Percentiles rank a stretch among this genome's conserved stretches.
phyloP scores from a whole-genome alignment of 2,113 vertebrate genomes.

The Gymnogyps californianus region DNA sequence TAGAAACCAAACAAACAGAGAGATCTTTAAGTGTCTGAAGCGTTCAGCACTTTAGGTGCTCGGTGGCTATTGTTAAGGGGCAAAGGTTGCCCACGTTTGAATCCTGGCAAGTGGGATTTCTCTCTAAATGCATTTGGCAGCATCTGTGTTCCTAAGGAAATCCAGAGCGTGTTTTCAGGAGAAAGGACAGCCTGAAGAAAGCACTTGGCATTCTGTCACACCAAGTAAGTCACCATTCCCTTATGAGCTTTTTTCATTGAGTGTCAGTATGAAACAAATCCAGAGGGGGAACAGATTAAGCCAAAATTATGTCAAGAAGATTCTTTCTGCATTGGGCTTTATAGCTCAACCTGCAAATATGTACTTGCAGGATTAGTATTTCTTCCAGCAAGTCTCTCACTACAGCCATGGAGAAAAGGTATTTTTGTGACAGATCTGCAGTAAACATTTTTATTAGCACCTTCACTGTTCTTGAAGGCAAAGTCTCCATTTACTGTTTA shows the following conservation, averaged over 20 bases:
- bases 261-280: background rate
- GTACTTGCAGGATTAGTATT: background rate
- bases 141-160: background rate
- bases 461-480: background rate
- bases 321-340: background rate
- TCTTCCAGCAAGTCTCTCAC: background rate
- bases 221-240: background rate
- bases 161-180: background rate
- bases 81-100: background rate
- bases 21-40: background rate
- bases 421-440: background rate
- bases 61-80: background rate
- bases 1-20: background rate
- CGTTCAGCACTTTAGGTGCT: background rate
- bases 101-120: background rate
- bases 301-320: background rate
- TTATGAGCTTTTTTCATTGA: background rate
- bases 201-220: background rate
- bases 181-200: background rate
- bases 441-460: background rate
- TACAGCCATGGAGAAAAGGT: background rate
- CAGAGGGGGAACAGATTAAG: background rate
- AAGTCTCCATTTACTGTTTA: background rate
- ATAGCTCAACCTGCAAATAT: background rate
- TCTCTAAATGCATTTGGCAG: background rate